Percentiles rank a stretch among this genome's conserved stretches.
Evolutionary conservation across 2,888 invertebrate genomes (phyloP).

Genomic region (Digitonthophagus gazella): DNA sequence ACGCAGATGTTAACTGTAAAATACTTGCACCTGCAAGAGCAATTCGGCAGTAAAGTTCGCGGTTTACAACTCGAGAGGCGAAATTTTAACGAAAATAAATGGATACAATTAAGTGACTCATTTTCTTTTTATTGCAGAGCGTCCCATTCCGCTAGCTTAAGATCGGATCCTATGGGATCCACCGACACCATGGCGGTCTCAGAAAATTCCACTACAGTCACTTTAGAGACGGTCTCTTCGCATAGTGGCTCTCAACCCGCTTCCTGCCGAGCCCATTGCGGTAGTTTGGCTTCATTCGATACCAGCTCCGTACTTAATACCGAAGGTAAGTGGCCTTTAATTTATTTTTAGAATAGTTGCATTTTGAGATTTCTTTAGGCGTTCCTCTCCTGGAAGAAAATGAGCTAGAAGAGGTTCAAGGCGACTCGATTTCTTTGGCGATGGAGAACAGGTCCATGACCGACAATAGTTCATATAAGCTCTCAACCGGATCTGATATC

Average conservation of each 20-base stretch:
- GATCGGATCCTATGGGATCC: constrained; percentile 54
- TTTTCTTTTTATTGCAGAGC: constrained; percentile 40
- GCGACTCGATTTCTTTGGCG: constrained; percentile 43
- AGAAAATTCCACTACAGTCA: constrained; percentile 56
- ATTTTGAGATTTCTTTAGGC: too few species aligned
- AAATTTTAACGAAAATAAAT: not conserved
- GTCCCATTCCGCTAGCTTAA: constrained; percentile 49
- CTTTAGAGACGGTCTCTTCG: constrained; percentile 56
- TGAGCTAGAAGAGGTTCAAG: constrained; percentile 48
- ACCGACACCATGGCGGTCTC: constrained; percentile 58
- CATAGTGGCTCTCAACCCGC: constrained; percentile 53
- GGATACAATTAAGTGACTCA: not conserved
- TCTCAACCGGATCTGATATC: constrained; percentile 45
- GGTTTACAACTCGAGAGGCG: not conserved
- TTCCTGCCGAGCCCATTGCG: constrained; percentile 56
- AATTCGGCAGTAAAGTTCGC: not conserved
- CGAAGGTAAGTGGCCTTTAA: constrained; percentile 54
- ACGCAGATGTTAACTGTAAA: not conserved
- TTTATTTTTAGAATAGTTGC: constrained; percentile 9
- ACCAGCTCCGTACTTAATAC: constrained; percentile 52
- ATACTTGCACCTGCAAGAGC: not conserved
- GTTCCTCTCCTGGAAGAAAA: constrained; percentile 51
- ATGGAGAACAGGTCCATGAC: constrained; percentile 46
- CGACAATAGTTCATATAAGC: constrained; percentile 48
- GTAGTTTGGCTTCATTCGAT: constrained; percentile 57